phyloP scores from a whole-genome alignment of 2,113 vertebrate species.

The Urocitellus parryii region DNA sequence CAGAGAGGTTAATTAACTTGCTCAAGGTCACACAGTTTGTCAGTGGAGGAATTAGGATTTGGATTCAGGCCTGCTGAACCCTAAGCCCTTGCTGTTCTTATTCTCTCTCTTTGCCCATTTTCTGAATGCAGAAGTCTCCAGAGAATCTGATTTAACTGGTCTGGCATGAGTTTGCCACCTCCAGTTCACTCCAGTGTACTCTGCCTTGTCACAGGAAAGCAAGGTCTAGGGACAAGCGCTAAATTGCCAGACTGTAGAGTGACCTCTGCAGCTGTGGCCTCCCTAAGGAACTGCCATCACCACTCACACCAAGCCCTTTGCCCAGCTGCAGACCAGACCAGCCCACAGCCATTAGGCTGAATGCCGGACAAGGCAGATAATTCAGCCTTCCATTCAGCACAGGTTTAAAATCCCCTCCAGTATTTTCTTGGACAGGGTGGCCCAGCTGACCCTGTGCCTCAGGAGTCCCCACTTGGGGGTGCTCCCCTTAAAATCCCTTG shows the following conservation, averaged over 20 bases:
- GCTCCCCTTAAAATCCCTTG: not conserved
- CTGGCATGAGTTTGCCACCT: not conserved
- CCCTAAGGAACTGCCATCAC: not conserved
- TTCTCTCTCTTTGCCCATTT: not conserved
- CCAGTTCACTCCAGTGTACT: not conserved
- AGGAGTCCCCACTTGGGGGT: not conserved
- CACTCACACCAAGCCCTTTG: not conserved
- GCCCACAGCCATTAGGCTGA: not conserved
- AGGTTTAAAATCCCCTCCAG: not conserved
- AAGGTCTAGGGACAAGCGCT: not conserved
- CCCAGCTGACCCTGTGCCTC: not conserved
- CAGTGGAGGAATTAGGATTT: not conserved
- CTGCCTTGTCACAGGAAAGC: not conserved
- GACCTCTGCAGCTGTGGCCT: not conserved
- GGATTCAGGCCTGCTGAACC: not conserved
- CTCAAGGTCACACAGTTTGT: not conserved
- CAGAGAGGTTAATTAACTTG: conserved; percentile 12
- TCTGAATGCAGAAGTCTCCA: not conserved
- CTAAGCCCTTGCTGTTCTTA: not conserved
- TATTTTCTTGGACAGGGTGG: not conserved
- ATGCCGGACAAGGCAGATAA: not conserved
- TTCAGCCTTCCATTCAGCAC: not conserved
- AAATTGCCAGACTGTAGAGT: not conserved
- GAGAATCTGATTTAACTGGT: not conserved
- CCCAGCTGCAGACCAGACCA: not conserved